Conservation (phyloP, 2,888 invertebrate species). For the Sympetrum striolatum region DNA sequence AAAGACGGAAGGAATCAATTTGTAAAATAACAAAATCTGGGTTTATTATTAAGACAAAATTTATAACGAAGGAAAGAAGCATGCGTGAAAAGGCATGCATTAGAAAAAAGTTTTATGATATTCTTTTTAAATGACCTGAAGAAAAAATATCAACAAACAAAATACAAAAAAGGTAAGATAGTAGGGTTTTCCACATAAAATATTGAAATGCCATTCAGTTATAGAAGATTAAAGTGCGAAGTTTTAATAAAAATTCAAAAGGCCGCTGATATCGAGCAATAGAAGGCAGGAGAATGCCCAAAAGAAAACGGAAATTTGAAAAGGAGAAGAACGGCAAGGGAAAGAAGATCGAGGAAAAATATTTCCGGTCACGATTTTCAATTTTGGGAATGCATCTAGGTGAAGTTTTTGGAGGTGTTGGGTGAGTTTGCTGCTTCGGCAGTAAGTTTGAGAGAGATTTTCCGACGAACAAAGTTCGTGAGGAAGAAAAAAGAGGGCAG, state of each 20-base stretch:
- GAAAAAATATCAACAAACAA: no score
- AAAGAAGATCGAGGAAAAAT: neutral
- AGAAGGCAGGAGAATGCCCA: neutral
- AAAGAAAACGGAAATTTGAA: neutral
- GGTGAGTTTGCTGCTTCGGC: neutral
- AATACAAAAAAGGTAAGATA: no score
- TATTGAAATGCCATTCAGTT: no score
- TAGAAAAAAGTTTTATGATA: no score
- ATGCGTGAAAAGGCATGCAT: no score
- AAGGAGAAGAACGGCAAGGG: neutral
- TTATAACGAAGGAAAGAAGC: no score
- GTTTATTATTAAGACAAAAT: no score
- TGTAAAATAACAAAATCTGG: no score
- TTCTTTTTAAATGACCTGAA: no score
- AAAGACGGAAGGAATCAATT: no score
- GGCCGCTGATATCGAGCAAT: neutral
- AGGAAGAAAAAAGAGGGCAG: neutral
- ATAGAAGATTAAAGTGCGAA: neutral
- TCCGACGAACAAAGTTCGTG: neutral
- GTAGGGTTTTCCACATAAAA: no score
- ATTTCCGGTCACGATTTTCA: constrained; percentile 43
- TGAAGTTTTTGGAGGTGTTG: neutral
- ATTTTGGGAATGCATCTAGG: constrained; percentile 32
- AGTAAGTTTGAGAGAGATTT: neutral
- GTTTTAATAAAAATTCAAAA: no score